Evolutionary conservation across 2,888 invertebrate species (phyloP).

Genomic region (Idaea straminata): DNA sequence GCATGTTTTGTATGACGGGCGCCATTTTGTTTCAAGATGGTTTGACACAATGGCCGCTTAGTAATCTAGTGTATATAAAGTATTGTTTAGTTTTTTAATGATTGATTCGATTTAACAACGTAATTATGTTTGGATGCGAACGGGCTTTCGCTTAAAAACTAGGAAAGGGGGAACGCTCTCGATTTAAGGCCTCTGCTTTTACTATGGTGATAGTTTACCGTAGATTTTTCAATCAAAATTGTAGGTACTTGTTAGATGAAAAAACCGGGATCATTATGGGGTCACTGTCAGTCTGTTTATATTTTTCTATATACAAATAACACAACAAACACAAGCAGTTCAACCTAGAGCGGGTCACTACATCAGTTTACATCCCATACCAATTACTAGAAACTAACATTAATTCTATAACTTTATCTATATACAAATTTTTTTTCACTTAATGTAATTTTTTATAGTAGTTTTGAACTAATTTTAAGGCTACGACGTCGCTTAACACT

Average conservation of each 20-base stretch:
- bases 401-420: constrained; percentile 66
- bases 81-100: neutral
- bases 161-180: too few relatives aligned
- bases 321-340: constrained; percentile 39
- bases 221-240: too few relatives aligned
- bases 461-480: constrained; percentile 80
- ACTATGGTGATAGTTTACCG: too few relatives aligned
- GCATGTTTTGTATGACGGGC: constrained; percentile 24
- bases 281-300: neutral
- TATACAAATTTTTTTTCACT: constrained; percentile 63
- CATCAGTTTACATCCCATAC: constrained; percentile 58
- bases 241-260: too few relatives aligned
- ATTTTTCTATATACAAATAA: constrained; percentile 13
- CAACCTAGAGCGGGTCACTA: constrained; percentile 53
- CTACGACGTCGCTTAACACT: constrained; percentile 73
- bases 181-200: too few relatives aligned
- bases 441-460: constrained; percentile 50
- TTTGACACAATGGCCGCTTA: constrained; percentile 16
- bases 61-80: neutral
- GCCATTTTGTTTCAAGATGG: constrained; percentile 22
- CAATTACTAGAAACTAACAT: constrained; percentile 58
- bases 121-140: too few relatives aligned
- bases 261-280: too few relatives aligned
- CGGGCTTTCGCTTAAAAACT: too few relatives aligned
- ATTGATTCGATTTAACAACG: too few relatives aligned